A percentile compares a stretch with the other conserved stretches of the same genome.
phyloP scores from a whole-genome alignment of 2,113 vertebrate species.

The Pedetes capensis region DNA sequence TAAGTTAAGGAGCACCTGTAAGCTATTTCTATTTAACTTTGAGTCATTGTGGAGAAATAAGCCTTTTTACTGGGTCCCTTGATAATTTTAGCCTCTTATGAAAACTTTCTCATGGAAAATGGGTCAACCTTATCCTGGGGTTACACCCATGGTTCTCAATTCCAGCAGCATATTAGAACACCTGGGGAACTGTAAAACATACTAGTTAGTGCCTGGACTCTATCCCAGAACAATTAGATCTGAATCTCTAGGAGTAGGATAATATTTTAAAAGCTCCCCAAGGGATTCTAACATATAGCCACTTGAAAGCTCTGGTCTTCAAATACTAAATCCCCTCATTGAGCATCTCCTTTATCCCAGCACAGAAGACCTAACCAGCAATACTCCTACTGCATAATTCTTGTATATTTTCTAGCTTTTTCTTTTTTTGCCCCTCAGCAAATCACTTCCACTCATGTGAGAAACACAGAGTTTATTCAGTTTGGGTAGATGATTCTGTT shows the following conservation, averaged over 20 bases:
- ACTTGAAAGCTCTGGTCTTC: not conserved
- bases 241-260: not conserved
- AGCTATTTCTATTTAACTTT: constrained; percentile 3
- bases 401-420: not conserved
- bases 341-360: not conserved
- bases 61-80: not conserved
- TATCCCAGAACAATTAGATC: not conserved
- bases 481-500: not conserved
- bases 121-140: not conserved
- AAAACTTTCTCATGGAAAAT: not conserved
- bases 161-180: not conserved
- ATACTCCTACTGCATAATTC: not conserved
- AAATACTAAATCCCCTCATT: not conserved
- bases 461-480: not conserved
- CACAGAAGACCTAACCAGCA: not conserved
- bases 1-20: not conserved
- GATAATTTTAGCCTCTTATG: not conserved
- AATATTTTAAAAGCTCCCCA: not conserved
- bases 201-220: not conserved
- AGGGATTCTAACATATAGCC: too few relatives aligned
- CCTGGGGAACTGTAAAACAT: not conserved
- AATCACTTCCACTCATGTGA: not conserved
- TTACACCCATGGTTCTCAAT: not conserved
- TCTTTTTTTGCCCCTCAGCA: not conserved
- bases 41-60: not conserved